Conservation (phyloP, 2,888 invertebrate genomes). For the Lagria hirta region DNA sequence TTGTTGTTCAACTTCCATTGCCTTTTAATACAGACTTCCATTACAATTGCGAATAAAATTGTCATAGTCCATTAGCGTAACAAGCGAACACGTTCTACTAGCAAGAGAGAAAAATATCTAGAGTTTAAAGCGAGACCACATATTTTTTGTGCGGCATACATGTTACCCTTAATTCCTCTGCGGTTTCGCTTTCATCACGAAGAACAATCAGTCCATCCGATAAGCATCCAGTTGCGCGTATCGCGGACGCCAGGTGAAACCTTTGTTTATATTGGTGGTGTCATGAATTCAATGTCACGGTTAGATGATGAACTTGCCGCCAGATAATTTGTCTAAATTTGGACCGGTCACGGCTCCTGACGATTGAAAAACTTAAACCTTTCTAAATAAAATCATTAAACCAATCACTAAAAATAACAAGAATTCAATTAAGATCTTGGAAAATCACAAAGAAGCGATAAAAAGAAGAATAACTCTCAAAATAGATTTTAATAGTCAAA, state of each 20-base stretch:
- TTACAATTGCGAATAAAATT: constrained; percentile 23
- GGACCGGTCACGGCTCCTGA: constrained; percentile 22
- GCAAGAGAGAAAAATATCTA: constrained; percentile 10
- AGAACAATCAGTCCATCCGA: constrained; percentile 28
- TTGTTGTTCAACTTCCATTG: too few species aligned
- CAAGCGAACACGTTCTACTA: constrained; percentile 9
- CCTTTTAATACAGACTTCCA: too few species aligned
- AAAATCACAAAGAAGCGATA: too few species aligned
- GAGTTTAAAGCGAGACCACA: constrained; percentile 13
- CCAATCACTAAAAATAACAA: too few species aligned
- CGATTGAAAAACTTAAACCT: constrained; percentile 17
- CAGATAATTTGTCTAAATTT: constrained; percentile 28
- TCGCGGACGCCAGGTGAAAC: constrained; percentile 29
- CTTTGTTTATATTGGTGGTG: constrained; percentile 28
- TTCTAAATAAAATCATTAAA: constrained; percentile 5
- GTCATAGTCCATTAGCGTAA: constrained; percentile 9
- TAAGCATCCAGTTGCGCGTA: constrained; percentile 31
- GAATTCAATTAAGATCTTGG: too few species aligned
- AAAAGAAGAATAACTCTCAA: too few species aligned
- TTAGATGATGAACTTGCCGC: constrained; percentile 28
- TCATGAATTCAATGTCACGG: constrained; percentile 32
- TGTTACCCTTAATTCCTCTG: constrained; percentile 12
- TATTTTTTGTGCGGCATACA: constrained; percentile 10
- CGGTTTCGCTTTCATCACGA: constrained; percentile 18
- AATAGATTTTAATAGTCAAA: too few species aligned